Evolutionary conservation across 2,797 vertebrate species (phyloP).

Genomic region (Anabas testudineus): DNA sequence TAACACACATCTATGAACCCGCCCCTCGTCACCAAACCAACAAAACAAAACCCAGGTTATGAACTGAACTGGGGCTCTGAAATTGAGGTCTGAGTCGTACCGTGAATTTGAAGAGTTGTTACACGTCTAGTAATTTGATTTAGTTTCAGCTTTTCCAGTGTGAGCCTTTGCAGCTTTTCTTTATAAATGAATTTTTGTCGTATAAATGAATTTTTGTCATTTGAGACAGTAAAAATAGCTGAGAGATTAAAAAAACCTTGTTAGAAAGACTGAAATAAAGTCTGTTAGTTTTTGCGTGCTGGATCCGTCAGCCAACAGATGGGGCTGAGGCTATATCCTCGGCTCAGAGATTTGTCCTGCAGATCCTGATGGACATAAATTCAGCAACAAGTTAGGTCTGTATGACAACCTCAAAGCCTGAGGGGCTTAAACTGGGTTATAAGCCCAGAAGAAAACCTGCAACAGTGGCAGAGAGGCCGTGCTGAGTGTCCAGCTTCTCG

Average conservation of each 20-base stretch:
- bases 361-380: slow-evolving; percentile 54
- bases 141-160: neutral
- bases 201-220: neutral
- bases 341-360: slow-evolving; percentile 33
- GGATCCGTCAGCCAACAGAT: slow-evolving; percentile 27
- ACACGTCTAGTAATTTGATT: no score
- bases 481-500: slow-evolving; percentile 32
- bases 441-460: slow-evolving; percentile 38
- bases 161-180: neutral
- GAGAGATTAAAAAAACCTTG: neutral
- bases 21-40: no score
- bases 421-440: slow-evolving; percentile 48
- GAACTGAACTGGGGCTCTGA: no score
- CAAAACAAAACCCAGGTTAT: no score
- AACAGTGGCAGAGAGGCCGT: slow-evolving; percentile 6
- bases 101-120: no score
- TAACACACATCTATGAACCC: no score
- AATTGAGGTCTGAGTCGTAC: no score
- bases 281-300: slow-evolving; percentile 7
- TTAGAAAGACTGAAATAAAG: slow-evolving; percentile 16
- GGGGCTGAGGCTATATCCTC: slow-evolving; percentile 9
- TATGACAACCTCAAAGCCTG: slow-evolving; percentile 56
- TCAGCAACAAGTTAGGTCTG: slow-evolving; percentile 30
- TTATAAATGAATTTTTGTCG: neutral
- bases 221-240: slow-evolving; percentile 1